Conservation (phyloP, 2,888 invertebrate species). For the Drosophila testacea region DNA sequence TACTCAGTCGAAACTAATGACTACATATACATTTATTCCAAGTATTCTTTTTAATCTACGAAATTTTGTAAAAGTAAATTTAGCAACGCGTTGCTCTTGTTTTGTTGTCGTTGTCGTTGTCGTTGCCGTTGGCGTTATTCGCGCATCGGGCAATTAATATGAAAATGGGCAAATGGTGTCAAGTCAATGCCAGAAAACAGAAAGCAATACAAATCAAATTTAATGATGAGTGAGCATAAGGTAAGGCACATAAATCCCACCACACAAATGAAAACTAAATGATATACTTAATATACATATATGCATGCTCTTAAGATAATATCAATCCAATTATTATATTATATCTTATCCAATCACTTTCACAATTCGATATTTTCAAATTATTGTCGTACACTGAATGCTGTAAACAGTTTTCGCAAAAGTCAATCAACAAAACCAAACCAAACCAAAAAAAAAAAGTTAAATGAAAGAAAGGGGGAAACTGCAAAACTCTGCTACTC, state of each 20-base stretch:
- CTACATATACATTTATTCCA: conserved; percentile 44
- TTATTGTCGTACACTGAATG: conserved; percentile 61
- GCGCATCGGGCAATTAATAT: conserved; percentile 51
- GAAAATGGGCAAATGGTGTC: conserved; percentile 57
- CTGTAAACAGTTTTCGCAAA: conserved; percentile 62
- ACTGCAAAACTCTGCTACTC: conserved; percentile 36
- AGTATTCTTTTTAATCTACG: conserved; percentile 49
- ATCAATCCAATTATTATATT: conserved; percentile 32
- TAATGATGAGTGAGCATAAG: conserved; percentile 85
- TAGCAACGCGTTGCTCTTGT: conserved; percentile 64
- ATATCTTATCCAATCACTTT: conserved; percentile 55
- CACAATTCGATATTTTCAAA: conserved; percentile 55
- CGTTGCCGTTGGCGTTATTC: conserved; percentile 59
- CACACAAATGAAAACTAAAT: conserved; percentile 54
- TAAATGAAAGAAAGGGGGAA: conserved; percentile 27
- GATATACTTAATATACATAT: conserved; percentile 18
- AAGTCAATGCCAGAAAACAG: conserved; percentile 73
- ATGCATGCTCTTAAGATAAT: conserved; percentile 62
- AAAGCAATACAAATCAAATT: conserved; percentile 74
- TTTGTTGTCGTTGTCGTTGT: conserved; percentile 60
- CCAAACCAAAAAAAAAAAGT: conserved; percentile 8
- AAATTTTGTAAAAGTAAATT: conserved; percentile 50
- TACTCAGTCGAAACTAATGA: conserved; percentile 44
- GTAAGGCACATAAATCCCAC: conserved; percentile 79
- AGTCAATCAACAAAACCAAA: conserved; percentile 15